These are phyloP conservation scores for Lycaena phlaeas DNA, from an alignment of 2,888 invertebrate species.

Conservation along the genomic window DNA sequence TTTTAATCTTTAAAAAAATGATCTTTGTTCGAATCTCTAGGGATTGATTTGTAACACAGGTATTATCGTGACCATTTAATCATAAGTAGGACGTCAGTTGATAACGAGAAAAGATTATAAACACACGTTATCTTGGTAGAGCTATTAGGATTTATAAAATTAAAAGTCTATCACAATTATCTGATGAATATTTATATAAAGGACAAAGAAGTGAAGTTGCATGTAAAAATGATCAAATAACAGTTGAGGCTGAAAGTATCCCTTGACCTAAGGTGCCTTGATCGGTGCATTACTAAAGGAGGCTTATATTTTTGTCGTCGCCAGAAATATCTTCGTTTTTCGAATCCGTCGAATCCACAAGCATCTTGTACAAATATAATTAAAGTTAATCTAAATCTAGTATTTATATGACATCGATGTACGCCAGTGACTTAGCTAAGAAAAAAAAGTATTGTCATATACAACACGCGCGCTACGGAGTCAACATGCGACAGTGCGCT, in stretches of 20 bases:
- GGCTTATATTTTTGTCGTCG: no score
- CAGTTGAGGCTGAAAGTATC: no score
- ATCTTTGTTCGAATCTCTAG: conserved; percentile 1
- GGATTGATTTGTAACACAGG: neutral
- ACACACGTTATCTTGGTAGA: neutral
- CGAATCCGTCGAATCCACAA: no score
- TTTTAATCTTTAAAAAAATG: neutral
- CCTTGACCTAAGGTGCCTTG: no score
- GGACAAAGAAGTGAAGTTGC: no score
- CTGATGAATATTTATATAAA: no score
- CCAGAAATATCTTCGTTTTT: no score
- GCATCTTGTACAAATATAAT: no score
- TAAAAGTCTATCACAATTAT: no score
- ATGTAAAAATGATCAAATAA: no score
- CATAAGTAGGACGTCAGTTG: conserved; percentile 3
- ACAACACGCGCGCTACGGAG: conserved; percentile 6
- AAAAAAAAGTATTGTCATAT: conserved; percentile 7
- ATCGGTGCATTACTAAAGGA: no score
- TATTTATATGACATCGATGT: neutral
- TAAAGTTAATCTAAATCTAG: neutral
- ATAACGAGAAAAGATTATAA: conserved; percentile 5
- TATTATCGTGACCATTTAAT: neutral
- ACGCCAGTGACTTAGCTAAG: neutral
- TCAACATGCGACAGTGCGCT: neutral
- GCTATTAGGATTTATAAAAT: no score